These are phyloP conservation scores for Larimichthys crocea DNA, from an alignment of 2,113 vertebrate species.

Conservation along the genomic window DNA sequence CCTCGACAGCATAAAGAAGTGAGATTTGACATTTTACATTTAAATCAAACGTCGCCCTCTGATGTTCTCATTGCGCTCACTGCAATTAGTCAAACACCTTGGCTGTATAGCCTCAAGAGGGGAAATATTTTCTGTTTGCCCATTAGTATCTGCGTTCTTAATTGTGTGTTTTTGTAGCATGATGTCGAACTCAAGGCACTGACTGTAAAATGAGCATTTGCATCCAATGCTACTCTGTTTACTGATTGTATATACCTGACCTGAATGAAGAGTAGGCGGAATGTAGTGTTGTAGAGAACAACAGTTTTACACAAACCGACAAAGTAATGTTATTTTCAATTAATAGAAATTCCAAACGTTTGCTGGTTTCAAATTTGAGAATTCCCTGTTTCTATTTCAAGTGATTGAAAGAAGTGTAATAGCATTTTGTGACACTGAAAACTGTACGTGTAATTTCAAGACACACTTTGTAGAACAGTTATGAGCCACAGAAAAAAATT, in stretches of 20 bases:
- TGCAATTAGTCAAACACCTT: slow-evolving; percentile 44
- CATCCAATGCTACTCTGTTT: slow-evolving; percentile 1
- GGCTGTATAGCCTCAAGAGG: slow-evolving; percentile 29
- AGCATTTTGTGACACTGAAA: not conserved
- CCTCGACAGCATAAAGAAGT: slow-evolving; percentile 6
- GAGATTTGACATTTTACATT: slow-evolving; percentile 36
- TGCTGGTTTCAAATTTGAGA: not conserved
- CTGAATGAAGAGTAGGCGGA: slow-evolving; percentile 20
- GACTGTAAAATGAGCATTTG: slow-evolving; percentile 31
- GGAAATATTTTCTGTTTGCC: slow-evolving; percentile 7
- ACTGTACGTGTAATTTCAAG: not conserved
- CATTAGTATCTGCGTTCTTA: slow-evolving; percentile 27
- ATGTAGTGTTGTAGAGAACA: not conserved
- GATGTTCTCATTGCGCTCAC: slow-evolving; percentile 19
- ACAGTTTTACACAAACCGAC: too few species aligned
- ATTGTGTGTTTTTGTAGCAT: slow-evolving; percentile 16
- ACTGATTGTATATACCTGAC: not conserved
- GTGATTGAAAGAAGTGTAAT: too few species aligned
- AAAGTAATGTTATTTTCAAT: not conserved
- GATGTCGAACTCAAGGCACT: slow-evolving; percentile 35
- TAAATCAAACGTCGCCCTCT: slow-evolving; percentile 40
- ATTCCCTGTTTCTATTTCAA: not conserved
- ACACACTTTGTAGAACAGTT: not conserved
- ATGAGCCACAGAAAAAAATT: too few species aligned
- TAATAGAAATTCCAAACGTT: not conserved